phyloP scores from a whole-genome alignment of 2,888 invertebrate genomes.

The Orthonevra nobilis region DNA sequence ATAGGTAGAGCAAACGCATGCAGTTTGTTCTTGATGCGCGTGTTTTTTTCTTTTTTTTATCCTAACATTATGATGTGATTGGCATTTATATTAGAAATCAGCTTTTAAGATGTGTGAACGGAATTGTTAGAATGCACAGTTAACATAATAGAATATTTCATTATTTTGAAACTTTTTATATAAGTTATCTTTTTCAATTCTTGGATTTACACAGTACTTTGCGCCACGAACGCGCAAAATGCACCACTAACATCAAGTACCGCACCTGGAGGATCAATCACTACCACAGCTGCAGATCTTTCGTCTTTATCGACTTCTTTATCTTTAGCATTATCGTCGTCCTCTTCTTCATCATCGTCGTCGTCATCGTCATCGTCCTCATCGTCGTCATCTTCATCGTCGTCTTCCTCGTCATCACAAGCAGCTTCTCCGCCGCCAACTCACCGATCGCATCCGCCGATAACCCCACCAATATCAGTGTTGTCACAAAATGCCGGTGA shows the following conservation, averaged over 20 bases:
- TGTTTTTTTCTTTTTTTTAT: background rate
- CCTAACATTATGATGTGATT: no score
- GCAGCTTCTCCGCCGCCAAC: constrained; percentile 61
- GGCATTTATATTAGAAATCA: no score
- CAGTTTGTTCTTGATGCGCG: no score
- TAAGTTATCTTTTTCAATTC: background rate
- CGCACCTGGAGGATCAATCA: constrained; percentile 45
- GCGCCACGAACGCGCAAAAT: constrained; percentile 37
- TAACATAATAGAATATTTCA: no score
- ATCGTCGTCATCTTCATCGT: constrained; percentile 56
- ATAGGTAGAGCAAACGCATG: no score
- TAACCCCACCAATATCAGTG: constrained; percentile 54
- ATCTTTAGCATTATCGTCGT: constrained; percentile 55
- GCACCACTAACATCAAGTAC: constrained; percentile 53
- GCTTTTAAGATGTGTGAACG: no score
- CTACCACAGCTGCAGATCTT: constrained; percentile 59
- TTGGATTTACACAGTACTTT: constrained; percentile 24
- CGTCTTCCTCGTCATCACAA: constrained; percentile 58
- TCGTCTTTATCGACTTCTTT: constrained; percentile 57
- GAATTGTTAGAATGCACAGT: no score
- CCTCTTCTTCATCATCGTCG: constrained; percentile 64
- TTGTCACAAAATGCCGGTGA: constrained; percentile 55
- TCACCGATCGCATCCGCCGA: constrained; percentile 47
- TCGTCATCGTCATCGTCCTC: constrained; percentile 60
- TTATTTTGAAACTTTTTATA: background rate